Evolutionary conservation across 92 coral and sea anemone genomes (phyloP), one percentile per base, ranked within the genome.

Genomic region (Isaurus tuberculatus): DNA sequence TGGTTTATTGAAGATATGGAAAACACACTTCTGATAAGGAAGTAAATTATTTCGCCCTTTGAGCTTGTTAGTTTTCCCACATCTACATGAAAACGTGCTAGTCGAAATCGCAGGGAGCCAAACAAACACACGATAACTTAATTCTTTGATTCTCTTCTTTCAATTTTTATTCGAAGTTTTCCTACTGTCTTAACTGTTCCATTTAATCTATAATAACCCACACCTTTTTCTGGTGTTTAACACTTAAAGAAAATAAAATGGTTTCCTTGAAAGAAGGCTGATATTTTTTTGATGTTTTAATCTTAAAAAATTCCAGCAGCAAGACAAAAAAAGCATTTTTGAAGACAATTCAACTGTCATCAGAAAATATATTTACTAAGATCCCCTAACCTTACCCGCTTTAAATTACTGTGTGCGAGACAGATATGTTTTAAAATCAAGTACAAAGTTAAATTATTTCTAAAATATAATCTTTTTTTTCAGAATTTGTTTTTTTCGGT

Each of bases 51-150:
- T 4, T 11, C 78, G 13, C 78, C 60, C 60, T 72, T 44, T 44
- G 58, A 71, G 51, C 31, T 13, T 46, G 51, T 42, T 9, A 44
- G 11, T 20, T 23, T 23, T 28, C 25, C 23, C 57, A 13, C 57
- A 42, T 9, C 36, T 25, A 72, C 78, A 43, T 43, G 23, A 71
- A 26, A 40, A 44, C 77, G 19, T 36, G 36, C 33, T 26, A 72
- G 75, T 72, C 15, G 36, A 20, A 72, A 16, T 43, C 15, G 23
- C n/a, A 36, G 78, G 78, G 34, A 1, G 78, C 78, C 78, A 72
- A 72, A 72, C 57, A 42, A 72, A 32, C 17, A 22, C 5, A 28
- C 19, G 11, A 63, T 8, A 11, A 8, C 15, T 25, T 15, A 1
- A 63, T 11, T 8, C 15, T 27, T 1, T 9, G 11, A 28, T 61